Base-by-base conservation (phyloP, 1,140 invertebrate genomes). In the Tetragonula clypearis region DNA sequence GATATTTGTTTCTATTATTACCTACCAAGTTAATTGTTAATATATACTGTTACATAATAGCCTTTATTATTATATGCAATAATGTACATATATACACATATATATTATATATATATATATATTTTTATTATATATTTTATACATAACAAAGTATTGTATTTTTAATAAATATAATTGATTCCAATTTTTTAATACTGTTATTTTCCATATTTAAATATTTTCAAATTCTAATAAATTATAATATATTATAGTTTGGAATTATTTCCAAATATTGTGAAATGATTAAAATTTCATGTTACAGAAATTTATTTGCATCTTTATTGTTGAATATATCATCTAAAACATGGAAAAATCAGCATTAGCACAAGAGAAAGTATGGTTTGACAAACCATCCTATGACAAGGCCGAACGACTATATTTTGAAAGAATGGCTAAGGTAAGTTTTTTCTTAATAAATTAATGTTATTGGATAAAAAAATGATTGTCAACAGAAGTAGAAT, bases 371-470 rank as follows among this genome's bases (percentile, higher is more conserved):
- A 94, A 92, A 84, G 91, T 96, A 35, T 96, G 96, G 96, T 91
- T 94, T 72, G 94, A 95, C 23, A 95, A 96, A 88, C 92, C 93
- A 78, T 91, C 93, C 30, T 96, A 94, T 90, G 95, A 96, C 73
- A 95, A 94, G 93, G 95, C 96, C 60, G 95, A 96, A 88, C 90
- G 94, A 21, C 84, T 92, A 26, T 94, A 95, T 88, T 94, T 94
- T 82, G 94, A 95, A 92, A 86, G 88, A 68, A 89, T 95, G 35
- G 92, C 93, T 21, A 96, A 95, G 94, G 95, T 95, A 93, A 94
- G 90, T 88, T 76, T 79, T 19, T 74, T 58, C 1, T 69, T 35
- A 17, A 23, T 49, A 14, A 75, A 58, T 81, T 60, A 72, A 66
- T 66, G 60, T 76, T 58, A 77, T 76, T 66, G 73, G 49, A 86